Percentiles rank a stretch among this genome's conserved stretches.
Conservation (phyloP, 2,113 vertebrate species). For the Arothron firmamentum region DNA sequence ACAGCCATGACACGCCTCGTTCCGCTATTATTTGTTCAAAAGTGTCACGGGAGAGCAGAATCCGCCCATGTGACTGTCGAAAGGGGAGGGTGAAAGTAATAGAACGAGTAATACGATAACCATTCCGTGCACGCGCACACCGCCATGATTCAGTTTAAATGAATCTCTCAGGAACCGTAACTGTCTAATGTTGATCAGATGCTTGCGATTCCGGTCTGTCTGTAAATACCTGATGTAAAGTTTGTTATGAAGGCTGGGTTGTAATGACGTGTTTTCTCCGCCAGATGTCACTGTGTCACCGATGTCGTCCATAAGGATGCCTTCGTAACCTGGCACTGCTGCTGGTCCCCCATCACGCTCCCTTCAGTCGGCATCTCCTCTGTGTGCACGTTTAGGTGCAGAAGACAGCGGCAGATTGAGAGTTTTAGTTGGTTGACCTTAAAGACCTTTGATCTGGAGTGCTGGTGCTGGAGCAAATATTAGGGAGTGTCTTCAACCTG, state of each 20-base stretch:
- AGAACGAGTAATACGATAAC: not conserved
- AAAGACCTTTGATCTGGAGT: no score
- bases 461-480: no score
- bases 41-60: conserved; percentile 61
- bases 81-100: conserved; percentile 36
- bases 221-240: not conserved
- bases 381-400: no score
- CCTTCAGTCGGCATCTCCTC: no score
- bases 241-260: no score
- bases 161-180: not conserved
- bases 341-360: no score
- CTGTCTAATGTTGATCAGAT: not conserved
- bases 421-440: no score
- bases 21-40: conserved; percentile 55
- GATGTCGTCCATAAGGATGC: not conserved
- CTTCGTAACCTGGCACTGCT: not conserved
- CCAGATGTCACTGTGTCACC: conserved; percentile 19
- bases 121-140: conserved; percentile 27
- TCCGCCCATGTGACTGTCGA: conserved; percentile 64
- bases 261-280: not conserved
- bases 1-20: conserved; percentile 50
- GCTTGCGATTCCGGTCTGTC: no score
- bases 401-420: no score
- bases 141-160: not conserved
- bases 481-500: no score